Evolutionary conservation across 2,113 vertebrate species (phyloP).

Genomic region (Meleagris gallopavo): DNA sequence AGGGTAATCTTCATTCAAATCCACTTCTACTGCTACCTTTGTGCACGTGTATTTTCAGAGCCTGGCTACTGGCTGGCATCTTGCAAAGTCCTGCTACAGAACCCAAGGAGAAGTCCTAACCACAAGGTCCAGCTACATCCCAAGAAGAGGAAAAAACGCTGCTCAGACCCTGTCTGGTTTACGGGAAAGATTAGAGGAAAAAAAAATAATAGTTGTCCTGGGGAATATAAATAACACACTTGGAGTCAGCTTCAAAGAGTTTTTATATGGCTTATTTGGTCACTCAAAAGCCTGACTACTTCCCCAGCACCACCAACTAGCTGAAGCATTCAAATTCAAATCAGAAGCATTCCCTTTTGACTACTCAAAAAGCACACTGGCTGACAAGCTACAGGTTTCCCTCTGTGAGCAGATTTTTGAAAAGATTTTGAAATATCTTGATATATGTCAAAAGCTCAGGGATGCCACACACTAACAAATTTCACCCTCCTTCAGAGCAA

Average conservation of each 20-base stretch:
- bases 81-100: not conserved
- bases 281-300: slow-evolving; percentile 1
- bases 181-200: not conserved
- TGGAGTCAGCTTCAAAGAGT: not conserved
- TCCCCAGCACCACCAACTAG: not conserved
- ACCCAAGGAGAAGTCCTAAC: not conserved
- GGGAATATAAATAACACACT: not conserved
- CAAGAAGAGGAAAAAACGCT: not conserved
- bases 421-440: slow-evolving; percentile 8
- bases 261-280: slow-evolving; percentile 1
- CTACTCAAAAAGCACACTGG: not conserved
- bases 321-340: slow-evolving; percentile 37
- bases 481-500: not conserved
- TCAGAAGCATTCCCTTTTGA: not conserved
- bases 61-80: not conserved
- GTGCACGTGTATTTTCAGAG: not conserved
- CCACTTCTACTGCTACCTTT: not conserved
- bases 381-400: not conserved
- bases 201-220: not conserved
- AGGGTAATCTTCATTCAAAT: not conserved
- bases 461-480: not conserved
- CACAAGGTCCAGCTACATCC: not conserved
- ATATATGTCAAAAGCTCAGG: not conserved
- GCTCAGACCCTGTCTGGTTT: not conserved
- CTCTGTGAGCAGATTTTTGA: not conserved